Evolutionary conservation across 1,140 invertebrate species (phyloP).

Genomic region (Eurosta solidaginis): DNA sequence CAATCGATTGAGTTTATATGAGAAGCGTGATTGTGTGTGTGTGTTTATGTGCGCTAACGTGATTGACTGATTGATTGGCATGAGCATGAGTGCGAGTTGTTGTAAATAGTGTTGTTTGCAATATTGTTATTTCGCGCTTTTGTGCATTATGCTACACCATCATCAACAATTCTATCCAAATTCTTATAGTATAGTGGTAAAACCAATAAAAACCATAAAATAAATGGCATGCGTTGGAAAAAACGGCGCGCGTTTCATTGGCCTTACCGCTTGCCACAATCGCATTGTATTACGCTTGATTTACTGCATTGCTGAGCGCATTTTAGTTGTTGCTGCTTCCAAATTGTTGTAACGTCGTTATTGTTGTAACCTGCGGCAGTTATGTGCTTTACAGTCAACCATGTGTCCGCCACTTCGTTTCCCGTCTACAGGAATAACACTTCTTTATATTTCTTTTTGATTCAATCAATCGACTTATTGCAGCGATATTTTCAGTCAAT

Average conservation of each 20-base stretch:
- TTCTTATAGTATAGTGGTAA: too few relatives aligned
- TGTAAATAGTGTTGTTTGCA: conserved; percentile 28
- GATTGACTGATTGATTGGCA: conserved; percentile 38
- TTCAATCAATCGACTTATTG: conserved; percentile 10
- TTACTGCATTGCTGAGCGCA: not conserved
- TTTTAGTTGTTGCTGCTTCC: not conserved
- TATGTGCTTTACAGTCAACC: not conserved
- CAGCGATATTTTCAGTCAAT: conserved; percentile 7
- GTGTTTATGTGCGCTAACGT: conserved; percentile 14
- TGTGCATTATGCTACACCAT: conserved; percentile 26
- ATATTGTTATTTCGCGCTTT: conserved; percentile 34
- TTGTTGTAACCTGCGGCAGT: not conserved
- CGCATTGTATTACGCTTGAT: conserved; percentile 14
- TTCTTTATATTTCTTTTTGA: not conserved
- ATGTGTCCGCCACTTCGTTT: not conserved
- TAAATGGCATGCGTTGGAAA: not conserved
- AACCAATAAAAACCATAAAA: not conserved
- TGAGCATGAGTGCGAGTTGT: conserved; percentile 33
- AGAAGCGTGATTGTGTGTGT: conserved; percentile 6
- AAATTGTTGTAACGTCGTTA: conserved; percentile 7
- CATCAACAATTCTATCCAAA: not conserved
- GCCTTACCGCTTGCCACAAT: conserved; percentile 15
- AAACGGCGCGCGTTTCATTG: not conserved
- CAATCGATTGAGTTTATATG: not conserved
- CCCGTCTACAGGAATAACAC: not conserved